Evolutionary conservation across 2,113 vertebrate genomes (phyloP).

Genomic region (Sceloporus undulatus): DNA sequence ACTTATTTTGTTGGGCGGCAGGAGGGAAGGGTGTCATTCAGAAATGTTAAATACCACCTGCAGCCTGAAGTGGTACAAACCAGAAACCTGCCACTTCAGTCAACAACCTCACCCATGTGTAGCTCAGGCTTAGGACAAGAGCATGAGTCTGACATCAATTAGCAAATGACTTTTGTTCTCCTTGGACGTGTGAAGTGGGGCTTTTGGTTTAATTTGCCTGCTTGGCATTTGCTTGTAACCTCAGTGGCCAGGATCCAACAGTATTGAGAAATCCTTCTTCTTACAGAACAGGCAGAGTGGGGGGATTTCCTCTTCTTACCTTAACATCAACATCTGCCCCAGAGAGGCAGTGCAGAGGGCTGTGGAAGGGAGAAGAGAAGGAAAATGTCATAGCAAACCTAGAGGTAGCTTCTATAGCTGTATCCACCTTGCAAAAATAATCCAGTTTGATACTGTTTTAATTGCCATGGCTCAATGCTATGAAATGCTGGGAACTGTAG

Average conservation of each 20-base stretch:
- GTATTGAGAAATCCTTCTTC: neutral
- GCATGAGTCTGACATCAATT: neutral
- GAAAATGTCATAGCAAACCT: neutral
- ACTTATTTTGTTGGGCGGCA: too few species aligned
- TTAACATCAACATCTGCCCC: neutral
- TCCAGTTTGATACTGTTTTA: too few species aligned
- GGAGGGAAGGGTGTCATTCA: neutral
- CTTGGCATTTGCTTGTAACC: neutral
- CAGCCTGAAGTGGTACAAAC: neutral
- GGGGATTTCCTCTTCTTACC: neutral
- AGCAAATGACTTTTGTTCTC: conserved; percentile 4
- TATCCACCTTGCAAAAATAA: too few species aligned
- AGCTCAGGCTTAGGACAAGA: neutral
- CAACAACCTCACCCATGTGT: neutral
- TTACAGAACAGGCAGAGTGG: neutral
- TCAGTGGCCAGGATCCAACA: neutral
- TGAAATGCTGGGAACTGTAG: too few species aligned
- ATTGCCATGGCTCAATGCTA: too few species aligned
- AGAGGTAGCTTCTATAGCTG: neutral
- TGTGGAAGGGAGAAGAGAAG: neutral
- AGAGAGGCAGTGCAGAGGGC: neutral
- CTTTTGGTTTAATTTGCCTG: neutral
- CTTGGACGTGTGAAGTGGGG: neutral
- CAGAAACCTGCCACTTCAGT: neutral
- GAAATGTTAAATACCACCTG: conserved; percentile 6